A percentile compares a stretch with the other conserved stretches of the same genome.
phyloP scores from a whole-genome alignment of 2,888 invertebrate species.

The Noctua fimbriata region DNA sequence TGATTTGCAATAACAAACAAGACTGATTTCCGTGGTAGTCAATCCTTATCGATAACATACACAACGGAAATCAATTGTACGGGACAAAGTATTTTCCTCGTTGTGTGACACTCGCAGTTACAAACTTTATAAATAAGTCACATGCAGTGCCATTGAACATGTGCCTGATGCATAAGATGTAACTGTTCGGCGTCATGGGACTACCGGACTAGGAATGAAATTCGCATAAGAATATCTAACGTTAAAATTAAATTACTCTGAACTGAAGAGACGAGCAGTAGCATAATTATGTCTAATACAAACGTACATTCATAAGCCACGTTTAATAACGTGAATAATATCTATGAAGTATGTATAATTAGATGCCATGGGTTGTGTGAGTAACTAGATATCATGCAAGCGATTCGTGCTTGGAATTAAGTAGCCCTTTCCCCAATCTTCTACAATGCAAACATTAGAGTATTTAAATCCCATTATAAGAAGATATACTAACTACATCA shows the following conservation, averaged over 20 bases:
- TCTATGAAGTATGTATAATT: not conserved
- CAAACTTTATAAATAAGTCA: slow-evolving; percentile 26
- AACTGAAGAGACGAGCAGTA: not conserved
- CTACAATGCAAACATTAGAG: not conserved
- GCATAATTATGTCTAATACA: not conserved
- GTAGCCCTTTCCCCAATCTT: slow-evolving; percentile 17
- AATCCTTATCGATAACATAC: slow-evolving; percentile 46
- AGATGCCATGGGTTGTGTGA: slow-evolving; percentile 10
- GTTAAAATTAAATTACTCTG: not conserved
- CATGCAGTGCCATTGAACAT: not conserved
- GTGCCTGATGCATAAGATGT: not conserved
- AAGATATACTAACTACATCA: slow-evolving; percentile 10
- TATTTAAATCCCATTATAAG: not conserved
- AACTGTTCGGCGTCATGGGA: not conserved
- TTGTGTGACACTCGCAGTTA: slow-evolving; percentile 26
- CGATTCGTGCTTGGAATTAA: slow-evolving; percentile 26
- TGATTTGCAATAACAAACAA: slow-evolving; percentile 43
- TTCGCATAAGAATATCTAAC: not conserved
- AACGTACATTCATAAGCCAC: not conserved
- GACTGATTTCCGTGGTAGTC: slow-evolving; percentile 31
- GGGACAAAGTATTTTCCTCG: slow-evolving; percentile 54
- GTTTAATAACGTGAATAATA: slow-evolving; percentile 15
- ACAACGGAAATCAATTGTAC: slow-evolving; percentile 56
- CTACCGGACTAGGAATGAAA: not conserved
- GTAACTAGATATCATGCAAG: slow-evolving; percentile 14